These are phyloP conservation scores for Geophilus truncorum DNA, from an alignment of 2,888 invertebrate genomes.

Conservation along the genomic window DNA sequence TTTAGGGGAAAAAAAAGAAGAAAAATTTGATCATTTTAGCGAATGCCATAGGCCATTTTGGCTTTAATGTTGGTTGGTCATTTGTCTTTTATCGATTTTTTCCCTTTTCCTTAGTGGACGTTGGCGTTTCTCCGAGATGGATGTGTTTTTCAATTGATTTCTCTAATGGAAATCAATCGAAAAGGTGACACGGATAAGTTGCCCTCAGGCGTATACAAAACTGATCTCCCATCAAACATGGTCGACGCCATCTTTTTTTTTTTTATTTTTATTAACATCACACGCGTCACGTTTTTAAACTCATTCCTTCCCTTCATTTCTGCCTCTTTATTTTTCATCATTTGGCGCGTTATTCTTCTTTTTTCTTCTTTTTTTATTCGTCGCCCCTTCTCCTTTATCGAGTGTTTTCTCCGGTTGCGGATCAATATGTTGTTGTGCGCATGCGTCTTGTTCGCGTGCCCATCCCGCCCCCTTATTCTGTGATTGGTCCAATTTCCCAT, in stretches of 20 bases:
- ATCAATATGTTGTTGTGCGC: conserved; percentile 25
- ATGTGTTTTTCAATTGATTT: conserved; percentile 26
- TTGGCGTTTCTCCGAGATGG: conserved; percentile 15
- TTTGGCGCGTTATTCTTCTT: background rate
- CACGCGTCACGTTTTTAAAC: background rate
- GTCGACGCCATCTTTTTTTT: background rate
- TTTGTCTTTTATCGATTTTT: conserved; percentile 23
- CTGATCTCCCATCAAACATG: conserved; percentile 16
- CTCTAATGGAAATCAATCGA: conserved; percentile 27
- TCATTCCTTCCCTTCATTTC: background rate
- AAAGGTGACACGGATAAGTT: conserved; percentile 19
- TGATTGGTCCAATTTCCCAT: conserved; percentile 25
- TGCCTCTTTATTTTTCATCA: background rate
- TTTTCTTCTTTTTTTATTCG: background rate
- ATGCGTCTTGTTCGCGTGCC: conserved; percentile 18
- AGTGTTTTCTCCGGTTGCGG: conserved; percentile 27
- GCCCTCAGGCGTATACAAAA: conserved; percentile 11
- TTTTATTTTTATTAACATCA: background rate
- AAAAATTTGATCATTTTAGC: background rate
- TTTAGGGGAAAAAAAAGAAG: too few relatives aligned
- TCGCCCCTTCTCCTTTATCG: background rate
- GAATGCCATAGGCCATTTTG: background rate
- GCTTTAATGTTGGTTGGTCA: conserved; percentile 23
- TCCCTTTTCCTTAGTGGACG: conserved; percentile 18
- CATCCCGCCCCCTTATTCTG: conserved; percentile 25